These are phyloP conservation scores for Petrocephalus zakoni DNA, from an alignment of 2,113 vertebrate species.

Conservation along the genomic window DNA sequence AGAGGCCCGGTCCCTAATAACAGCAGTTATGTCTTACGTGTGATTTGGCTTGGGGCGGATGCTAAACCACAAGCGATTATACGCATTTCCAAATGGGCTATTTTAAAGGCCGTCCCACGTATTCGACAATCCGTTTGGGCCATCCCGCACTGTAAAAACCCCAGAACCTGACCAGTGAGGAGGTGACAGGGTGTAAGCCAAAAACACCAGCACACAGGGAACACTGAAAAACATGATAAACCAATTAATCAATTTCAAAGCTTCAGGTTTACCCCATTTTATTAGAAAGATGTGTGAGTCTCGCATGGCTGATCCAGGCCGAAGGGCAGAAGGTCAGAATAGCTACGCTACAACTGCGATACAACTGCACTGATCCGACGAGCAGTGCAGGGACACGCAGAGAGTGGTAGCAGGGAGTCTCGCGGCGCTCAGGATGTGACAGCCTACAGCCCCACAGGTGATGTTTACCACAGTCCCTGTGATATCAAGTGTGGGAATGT, in stretches of 20 bases:
- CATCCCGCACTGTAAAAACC: background rate
- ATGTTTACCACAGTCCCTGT: background rate
- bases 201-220: background rate
- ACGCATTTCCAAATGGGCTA: slow-evolving; percentile 62
- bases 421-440: background rate
- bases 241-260: background rate
- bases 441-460: background rate
- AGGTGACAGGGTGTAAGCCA: background rate
- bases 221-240: background rate
- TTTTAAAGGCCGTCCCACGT: slow-evolving; percentile 38
- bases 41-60: slow-evolving; percentile 58
- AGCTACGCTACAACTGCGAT: background rate
- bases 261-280: background rate
- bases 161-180: background rate
- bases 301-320: background rate
- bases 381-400: background rate
- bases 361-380: background rate
- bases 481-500: background rate
- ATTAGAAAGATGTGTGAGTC: background rate
- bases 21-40: slow-evolving; percentile 70
- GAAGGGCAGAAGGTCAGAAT: background rate
- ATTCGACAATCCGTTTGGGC: slow-evolving; percentile 38
- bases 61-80: slow-evolving; percentile 61
- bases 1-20: slow-evolving; percentile 61
- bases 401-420: background rate